Conservation (phyloP, 1,140 invertebrate genomes). For the roundworm (Caenorhabditis elegans) region WBcel235 BX284606.5:1616501-1617000, state of each 20-base stretch:
- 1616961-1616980: neutral
- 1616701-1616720: no score
- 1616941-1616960: neutral
- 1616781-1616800: neutral
- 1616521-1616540: neutral
- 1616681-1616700: no score
- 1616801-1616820: neutral
- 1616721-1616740: no score
- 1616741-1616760: no score
- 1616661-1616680: neutral
- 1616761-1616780: no score
- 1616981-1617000: neutral
- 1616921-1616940: neutral
- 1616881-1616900: neutral
- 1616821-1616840: neutral
- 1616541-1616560: neutral
- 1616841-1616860: neutral
- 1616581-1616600: neutral
- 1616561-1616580: neutral
- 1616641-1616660: neutral
- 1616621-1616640: neutral
- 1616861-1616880: neutral
- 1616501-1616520: constrained; percentile 4
- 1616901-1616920: neutral
- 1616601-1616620: neutral